Percentiles rank a stretch among this genome's conserved stretches.
Conservation (phyloP, 2,888 invertebrate species). For the Morpho helenor region DNA sequence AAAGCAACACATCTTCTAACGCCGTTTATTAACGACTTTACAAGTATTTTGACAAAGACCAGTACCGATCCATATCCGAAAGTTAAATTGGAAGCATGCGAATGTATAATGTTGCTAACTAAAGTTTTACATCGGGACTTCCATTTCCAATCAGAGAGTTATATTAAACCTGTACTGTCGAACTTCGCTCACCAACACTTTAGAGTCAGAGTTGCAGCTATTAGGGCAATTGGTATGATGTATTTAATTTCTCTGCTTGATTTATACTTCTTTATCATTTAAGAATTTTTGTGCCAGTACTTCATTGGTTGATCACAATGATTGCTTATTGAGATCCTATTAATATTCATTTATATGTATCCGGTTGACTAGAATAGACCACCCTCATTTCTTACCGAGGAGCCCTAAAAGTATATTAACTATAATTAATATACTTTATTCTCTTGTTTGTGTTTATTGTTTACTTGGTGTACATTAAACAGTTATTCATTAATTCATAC, state of each 20-base stretch:
- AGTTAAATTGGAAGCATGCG: constrained; percentile 88
- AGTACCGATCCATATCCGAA: constrained; percentile 88
- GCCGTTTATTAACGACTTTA: constrained; percentile 87
- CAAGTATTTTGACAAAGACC: constrained; percentile 85
- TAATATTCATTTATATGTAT: no score
- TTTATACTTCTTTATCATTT: no score
- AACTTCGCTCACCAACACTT: constrained; percentile 91
- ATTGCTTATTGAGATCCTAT: no score
- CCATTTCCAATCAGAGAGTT: constrained; percentile 85
- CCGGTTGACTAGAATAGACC: no score
- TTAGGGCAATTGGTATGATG: constrained; percentile 84
- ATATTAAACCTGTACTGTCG: constrained; percentile 85
- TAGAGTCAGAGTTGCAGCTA: constrained; percentile 85
- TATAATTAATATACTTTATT: no score
- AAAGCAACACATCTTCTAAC: constrained; percentile 77
- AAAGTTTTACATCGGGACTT: constrained; percentile 83
- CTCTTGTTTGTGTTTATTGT: no score
- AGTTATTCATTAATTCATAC: no score
- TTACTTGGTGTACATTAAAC: no score
- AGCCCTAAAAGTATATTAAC: no score
- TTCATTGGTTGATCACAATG: no score
- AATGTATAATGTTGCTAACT: constrained; percentile 83
- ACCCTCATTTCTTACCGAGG: no score
- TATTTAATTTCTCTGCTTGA: not conserved
- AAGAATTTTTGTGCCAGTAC: no score